These are phyloP conservation scores for Lagodon rhomboides DNA, from an alignment of 2,797 vertebrate genomes.

Conservation along the genomic window DNA sequence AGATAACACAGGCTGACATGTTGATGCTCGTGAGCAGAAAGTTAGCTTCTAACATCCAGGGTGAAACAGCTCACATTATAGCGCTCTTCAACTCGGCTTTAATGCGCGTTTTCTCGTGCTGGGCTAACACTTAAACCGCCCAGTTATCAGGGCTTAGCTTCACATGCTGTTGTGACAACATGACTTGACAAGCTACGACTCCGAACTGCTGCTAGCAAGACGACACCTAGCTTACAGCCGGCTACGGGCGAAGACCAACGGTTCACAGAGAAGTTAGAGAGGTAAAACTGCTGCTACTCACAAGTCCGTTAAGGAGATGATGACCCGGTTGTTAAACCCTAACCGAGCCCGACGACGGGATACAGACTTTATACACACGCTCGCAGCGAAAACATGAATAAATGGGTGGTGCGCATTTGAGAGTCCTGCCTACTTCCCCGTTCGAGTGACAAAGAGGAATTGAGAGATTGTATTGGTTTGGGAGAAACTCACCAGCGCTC, in stretches of 20 bases:
- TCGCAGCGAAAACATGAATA: not conserved
- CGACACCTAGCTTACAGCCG: slow-evolving; percentile 23
- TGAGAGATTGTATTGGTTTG: slow-evolving; percentile 83
- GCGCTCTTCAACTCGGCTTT: not conserved
- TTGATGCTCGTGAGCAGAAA: not conserved
- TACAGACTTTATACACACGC: slow-evolving; percentile 11
- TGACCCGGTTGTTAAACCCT: slow-evolving; percentile 37
- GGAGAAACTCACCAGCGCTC: slow-evolving; percentile 84
- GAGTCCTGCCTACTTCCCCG: slow-evolving; percentile 75
- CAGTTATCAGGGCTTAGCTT: slow-evolving; percentile 26
- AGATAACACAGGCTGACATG: slow-evolving; percentile 10
- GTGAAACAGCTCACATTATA: not conserved
- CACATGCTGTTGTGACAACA: slow-evolving; percentile 30
- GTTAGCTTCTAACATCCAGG: not conserved
- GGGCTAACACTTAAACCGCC: slow-evolving; percentile 26
- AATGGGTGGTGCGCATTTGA: slow-evolving; percentile 1
- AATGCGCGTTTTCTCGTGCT: not conserved
- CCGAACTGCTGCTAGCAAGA: not conserved
- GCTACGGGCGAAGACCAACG: not conserved
- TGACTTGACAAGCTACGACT: not conserved
- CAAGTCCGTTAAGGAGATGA: slow-evolving; percentile 45
- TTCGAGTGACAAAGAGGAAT: slow-evolving; percentile 65
- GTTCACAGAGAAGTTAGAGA: not conserved
- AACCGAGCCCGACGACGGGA: not conserved
- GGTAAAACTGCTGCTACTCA: slow-evolving; percentile 57